Conservation (phyloP, 2,888 invertebrate genomes). For the Camptogramma bilineatum region DNA sequence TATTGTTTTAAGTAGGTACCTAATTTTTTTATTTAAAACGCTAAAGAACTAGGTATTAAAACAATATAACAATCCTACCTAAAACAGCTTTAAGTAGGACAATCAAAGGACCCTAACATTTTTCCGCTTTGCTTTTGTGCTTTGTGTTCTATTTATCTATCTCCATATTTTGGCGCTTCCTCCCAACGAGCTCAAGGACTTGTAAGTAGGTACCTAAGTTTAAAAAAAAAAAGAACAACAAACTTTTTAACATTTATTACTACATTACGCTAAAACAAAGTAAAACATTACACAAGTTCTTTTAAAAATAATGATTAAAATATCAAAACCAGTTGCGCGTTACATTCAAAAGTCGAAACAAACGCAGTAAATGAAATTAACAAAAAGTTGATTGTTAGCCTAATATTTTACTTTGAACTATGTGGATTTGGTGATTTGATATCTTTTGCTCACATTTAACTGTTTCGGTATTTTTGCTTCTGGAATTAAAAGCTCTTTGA, state of each 20-base stretch:
- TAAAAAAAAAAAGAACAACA: constrained; percentile 31
- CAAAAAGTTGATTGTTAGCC: constrained; percentile 40
- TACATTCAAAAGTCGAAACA: background rate
- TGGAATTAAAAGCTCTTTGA: background rate
- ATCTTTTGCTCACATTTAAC: background rate
- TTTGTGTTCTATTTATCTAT: too few relatives aligned
- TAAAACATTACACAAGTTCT: constrained; percentile 61
- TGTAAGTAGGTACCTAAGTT: too few relatives aligned
- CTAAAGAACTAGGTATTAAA: too few relatives aligned
- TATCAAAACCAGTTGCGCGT: constrained; percentile 17
- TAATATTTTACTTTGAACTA: constrained; percentile 50
- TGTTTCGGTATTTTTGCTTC: background rate
- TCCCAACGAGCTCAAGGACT: too few relatives aligned
- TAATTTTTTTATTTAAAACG: too few relatives aligned
- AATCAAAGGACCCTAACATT: too few relatives aligned
- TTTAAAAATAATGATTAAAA: constrained; percentile 47
- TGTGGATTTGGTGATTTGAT: background rate
- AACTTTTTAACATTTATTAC: constrained; percentile 63
- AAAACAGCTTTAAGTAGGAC: too few relatives aligned
- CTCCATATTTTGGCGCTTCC: too few relatives aligned
- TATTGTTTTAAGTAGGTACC: too few relatives aligned
- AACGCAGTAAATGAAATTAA: constrained; percentile 24
- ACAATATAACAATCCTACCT: too few relatives aligned
- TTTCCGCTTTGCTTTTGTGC: too few relatives aligned
- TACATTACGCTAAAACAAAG: constrained; percentile 64